These are phyloP conservation scores for Columba janthina DNA, from an alignment of 2,113 vertebrate genomes.

Conservation along the genomic window DNA sequence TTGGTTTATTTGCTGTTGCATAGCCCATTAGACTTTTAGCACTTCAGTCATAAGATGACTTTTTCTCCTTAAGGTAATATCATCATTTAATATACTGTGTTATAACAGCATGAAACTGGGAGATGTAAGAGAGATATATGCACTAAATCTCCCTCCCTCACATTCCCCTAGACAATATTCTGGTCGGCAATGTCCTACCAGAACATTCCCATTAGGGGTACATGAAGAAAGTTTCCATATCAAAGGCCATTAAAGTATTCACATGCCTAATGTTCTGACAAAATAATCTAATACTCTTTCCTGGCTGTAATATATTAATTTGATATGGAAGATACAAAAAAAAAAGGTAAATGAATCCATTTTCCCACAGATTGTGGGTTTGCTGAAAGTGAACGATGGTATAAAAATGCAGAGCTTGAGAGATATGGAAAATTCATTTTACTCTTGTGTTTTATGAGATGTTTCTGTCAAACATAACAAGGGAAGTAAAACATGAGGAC, in stretches of 20 bases:
- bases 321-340: not conserved
- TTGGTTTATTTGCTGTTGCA: not conserved
- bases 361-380: not conserved
- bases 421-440: not conserved
- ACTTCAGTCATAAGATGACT: not conserved
- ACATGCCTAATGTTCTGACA: not conserved
- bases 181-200: not conserved
- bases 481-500: not conserved
- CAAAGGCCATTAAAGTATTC: not conserved
- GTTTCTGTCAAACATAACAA: not conserved
- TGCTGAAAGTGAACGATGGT: not conserved
- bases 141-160: not conserved
- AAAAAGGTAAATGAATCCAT: not conserved
- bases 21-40: not conserved
- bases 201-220: not conserved
- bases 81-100: not conserved
- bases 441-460: not conserved
- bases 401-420: not conserved
- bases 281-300: not conserved
- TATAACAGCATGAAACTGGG: not conserved
- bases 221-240: not conserved
- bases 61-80: not conserved
- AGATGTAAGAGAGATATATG: not conserved
- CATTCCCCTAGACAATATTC: not conserved
- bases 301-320: not conserved